Conservation (phyloP, 2,113 vertebrate species). For the Thymallus thymallus region DNA sequence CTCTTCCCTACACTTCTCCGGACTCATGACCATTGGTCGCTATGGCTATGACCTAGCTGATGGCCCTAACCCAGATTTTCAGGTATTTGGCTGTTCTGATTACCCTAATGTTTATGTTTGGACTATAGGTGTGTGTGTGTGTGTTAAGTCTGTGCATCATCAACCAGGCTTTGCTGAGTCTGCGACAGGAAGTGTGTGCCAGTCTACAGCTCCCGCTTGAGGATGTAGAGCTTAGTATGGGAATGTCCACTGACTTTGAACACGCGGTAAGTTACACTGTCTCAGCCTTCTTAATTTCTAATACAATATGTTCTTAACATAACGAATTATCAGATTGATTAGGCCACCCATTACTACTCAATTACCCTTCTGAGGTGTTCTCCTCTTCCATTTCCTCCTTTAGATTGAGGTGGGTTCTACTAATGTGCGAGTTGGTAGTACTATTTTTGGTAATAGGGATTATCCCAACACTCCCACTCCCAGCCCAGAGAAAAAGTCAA, state of each 20-base stretch:
- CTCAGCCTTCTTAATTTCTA: too few relatives aligned
- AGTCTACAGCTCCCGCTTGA: constrained; percentile 76
- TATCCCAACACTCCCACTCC: constrained; percentile 84
- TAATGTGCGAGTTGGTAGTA: constrained; percentile 90
- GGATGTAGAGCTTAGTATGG: constrained; percentile 95
- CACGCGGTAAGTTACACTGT: constrained; percentile 84
- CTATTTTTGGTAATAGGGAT: constrained; percentile 91
- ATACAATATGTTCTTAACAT: too few relatives aligned
- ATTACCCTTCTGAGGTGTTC: not conserved
- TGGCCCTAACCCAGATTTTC: constrained; percentile 96
- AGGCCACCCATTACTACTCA: too few relatives aligned
- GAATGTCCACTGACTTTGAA: constrained; percentile 95
- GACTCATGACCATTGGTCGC: constrained; percentile 96
- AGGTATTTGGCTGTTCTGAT: constrained; percentile 72
- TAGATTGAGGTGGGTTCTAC: constrained; percentile 96
- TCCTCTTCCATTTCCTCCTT: not conserved
- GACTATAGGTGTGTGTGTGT: not conserved
- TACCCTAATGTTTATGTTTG: not conserved
- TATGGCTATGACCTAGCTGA: constrained; percentile 85
- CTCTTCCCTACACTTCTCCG: constrained; percentile 85
- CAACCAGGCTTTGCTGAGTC: constrained; percentile 78
- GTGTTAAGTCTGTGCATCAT: not conserved
- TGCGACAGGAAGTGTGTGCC: constrained; percentile 82
- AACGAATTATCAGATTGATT: too few relatives aligned
- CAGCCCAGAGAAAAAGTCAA: constrained; percentile 65